These are phyloP conservation scores for Athene noctua DNA, from an alignment of 2,113 vertebrate species.

Conservation along the genomic window DNA sequence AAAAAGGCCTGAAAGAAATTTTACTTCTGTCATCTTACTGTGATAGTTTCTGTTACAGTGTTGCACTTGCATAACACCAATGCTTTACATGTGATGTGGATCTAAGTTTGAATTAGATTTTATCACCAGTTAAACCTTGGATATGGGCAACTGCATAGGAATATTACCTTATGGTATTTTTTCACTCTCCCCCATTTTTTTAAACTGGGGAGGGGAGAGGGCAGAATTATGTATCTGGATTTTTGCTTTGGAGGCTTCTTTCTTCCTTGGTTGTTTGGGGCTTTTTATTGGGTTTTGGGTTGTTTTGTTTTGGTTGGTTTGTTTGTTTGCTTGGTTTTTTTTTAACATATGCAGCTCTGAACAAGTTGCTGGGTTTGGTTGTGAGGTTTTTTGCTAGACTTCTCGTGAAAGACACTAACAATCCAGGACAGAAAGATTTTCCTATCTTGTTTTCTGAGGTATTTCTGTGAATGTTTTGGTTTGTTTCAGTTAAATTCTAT, in stretches of 20 bases:
- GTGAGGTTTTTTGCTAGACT: background rate
- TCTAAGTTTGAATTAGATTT: background rate
- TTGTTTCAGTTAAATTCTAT: background rate
- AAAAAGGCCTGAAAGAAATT: background rate
- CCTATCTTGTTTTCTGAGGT: background rate
- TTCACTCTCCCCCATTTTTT: fast-evolving
- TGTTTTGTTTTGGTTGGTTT: no score
- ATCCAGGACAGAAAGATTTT: background rate
- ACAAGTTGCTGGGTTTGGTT: background rate
- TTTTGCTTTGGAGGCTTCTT: background rate
- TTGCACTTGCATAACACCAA: background rate
- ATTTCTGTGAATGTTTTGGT: background rate
- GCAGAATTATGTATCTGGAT: background rate
- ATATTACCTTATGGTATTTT: background rate
- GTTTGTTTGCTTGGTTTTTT: no score
- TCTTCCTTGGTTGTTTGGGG: background rate
- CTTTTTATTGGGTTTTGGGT: background rate
- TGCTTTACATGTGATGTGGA: background rate
- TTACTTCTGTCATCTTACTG: background rate
- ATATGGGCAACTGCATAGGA: background rate
- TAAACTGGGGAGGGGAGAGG: background rate
- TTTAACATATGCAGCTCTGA: background rate
- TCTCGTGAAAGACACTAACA: background rate
- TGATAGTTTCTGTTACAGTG: background rate
- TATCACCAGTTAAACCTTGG: background rate